These are phyloP conservation scores for Macropodus opercularis DNA, from an alignment of 2,797 vertebrate genomes.

Conservation along the genomic window DNA sequence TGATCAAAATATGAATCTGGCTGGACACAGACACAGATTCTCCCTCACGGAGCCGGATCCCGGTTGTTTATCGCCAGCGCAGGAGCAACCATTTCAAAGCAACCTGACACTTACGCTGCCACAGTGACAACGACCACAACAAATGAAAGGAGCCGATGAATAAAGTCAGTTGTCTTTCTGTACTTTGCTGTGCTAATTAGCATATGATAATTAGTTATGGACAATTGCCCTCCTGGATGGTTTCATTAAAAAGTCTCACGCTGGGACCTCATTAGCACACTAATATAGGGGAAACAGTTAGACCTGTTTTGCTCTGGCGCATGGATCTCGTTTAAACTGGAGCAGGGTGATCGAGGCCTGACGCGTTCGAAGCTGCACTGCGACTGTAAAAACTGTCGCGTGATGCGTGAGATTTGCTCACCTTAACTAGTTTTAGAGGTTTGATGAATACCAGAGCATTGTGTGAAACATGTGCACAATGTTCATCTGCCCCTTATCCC, in stretches of 20 bases:
- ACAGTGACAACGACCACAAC: conserved; percentile 39
- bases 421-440: conserved; percentile 25
- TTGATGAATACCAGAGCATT: conserved; percentile 43
- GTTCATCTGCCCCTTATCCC: conserved; percentile 34
- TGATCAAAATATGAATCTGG: conserved; percentile 59
- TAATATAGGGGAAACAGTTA: conserved; percentile 68
- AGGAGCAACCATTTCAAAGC: conserved; percentile 54
- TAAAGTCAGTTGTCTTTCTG: conserved; percentile 60
- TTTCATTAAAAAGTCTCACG: conserved; percentile 80
- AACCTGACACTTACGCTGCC: conserved; percentile 46
- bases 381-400: conserved; percentile 47
- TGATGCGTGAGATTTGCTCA: conserved; percentile 36
- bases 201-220: conserved; percentile 84
- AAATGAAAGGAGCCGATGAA: conserved; percentile 59
- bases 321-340: conserved; percentile 53
- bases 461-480: conserved; percentile 39
- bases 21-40: too few species aligned
- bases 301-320: conserved; percentile 62
- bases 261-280: conserved; percentile 79
- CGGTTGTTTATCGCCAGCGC: conserved; percentile 34
- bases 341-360: conserved; percentile 40
- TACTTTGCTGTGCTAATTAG: conserved; percentile 73
- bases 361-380: conserved; percentile 32
- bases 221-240: conserved; percentile 80
- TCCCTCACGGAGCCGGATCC: conserved; percentile 14